A percentile compares a stretch with the other conserved stretches of the same genome.
These are phyloP conservation scores for Erynnis tages DNA, from an alignment of 2,888 invertebrate genomes.

Conservation along the genomic window DNA sequence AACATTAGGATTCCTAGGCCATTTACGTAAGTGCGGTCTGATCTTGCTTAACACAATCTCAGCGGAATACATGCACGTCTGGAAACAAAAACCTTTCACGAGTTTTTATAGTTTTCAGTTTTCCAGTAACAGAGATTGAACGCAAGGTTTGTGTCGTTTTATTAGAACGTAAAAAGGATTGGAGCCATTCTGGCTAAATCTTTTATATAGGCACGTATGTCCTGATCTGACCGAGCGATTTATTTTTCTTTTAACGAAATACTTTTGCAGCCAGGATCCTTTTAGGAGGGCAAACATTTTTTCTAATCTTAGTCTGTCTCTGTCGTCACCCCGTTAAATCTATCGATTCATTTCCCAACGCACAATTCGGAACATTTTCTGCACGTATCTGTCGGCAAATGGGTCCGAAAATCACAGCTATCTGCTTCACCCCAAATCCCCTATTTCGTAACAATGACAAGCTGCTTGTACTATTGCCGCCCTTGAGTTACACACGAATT, in stretches of 20 bases:
- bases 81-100: too few species aligned
- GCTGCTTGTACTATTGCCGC: slow-evolving; percentile 4
- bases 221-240: too few species aligned
- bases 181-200: too few species aligned
- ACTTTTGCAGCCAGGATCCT: neutral
- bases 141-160: too few species aligned
- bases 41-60: too few species aligned
- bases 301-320: neutral
- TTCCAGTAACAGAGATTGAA: too few species aligned
- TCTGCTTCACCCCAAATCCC: slow-evolving; percentile 28
- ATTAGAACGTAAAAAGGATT: too few species aligned
- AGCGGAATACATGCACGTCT: too few species aligned
- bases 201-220: too few species aligned
- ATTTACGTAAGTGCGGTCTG: too few species aligned
- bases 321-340: slow-evolving; percentile 4
- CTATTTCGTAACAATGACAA: slow-evolving; percentile 28
- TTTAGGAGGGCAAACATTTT: neutral
- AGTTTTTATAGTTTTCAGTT: too few species aligned
- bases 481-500: neutral
- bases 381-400: slow-evolving; percentile 29
- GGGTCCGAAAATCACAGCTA: slow-evolving; percentile 29
- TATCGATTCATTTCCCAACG: slow-evolving; percentile 14
- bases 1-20: too few species aligned
- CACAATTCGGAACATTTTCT: slow-evolving; percentile 20
- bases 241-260: neutral